Percentiles rank a stretch among this genome's conserved stretches.
These are phyloP conservation scores for Chironomus riparius DNA, from an alignment of 2,888 invertebrate species.

Conservation along the genomic window DNA sequence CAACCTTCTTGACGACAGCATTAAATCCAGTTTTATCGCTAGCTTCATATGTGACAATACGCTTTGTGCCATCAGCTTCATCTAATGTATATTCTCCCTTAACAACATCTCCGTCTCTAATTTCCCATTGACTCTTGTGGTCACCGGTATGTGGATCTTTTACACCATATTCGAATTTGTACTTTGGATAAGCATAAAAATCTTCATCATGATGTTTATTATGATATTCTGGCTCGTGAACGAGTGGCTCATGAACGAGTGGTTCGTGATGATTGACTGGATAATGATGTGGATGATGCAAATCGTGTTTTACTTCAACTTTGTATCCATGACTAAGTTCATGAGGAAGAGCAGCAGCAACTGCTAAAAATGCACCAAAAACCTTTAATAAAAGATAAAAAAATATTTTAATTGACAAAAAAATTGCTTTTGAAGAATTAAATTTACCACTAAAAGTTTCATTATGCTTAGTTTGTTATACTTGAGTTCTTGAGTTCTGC, in stretches of 20 bases:
- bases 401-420: not conserved
- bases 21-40: conserved; percentile 46
- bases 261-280: not conserved
- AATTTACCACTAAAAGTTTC: conserved; percentile 2
- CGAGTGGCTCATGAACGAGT: not conserved
- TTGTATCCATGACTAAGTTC: conserved; percentile 3
- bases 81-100: conserved; percentile 36
- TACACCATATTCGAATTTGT: conserved; percentile 45
- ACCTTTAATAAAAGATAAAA: not conserved
- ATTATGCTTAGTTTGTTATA: not conserved
- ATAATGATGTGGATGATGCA: not conserved
- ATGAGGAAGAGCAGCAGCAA: not conserved
- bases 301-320: not conserved
- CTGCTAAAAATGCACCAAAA: not conserved
- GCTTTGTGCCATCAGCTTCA: conserved; percentile 6
- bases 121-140: conserved; percentile 45
- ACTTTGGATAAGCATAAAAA: conserved; percentile 38
- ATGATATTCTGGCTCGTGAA: not conserved
- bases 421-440: not conserved
- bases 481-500: not conserved
- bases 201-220: not conserved
- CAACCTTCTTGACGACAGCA: conserved; percentile 44
- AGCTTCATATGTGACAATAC: conserved; percentile 29
- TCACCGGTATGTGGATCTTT: conserved; percentile 45
- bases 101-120: conserved; percentile 46